phyloP scores from a whole-genome alignment of 2,888 invertebrate species.

The Sinodicranocentrus sp. region DNA sequence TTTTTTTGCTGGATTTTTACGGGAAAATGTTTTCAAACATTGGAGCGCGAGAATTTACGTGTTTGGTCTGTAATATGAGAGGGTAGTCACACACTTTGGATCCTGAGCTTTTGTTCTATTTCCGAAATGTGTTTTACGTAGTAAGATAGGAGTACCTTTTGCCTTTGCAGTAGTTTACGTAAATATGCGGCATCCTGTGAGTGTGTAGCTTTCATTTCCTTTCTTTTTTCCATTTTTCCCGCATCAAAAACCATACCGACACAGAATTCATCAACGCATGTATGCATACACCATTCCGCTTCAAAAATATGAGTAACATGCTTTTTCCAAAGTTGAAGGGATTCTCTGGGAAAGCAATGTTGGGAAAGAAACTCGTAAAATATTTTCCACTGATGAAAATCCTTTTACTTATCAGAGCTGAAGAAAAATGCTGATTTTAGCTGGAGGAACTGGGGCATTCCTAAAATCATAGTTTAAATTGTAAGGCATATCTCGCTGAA shows the following conservation, averaged over 20 bases:
- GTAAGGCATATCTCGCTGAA: neutral
- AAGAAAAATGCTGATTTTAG: constrained; percentile 29
- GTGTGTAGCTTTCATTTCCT: constrained; percentile 13
- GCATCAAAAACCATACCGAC: constrained; percentile 30
- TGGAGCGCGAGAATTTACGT: neutral
- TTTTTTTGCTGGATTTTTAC: constrained; percentile 8
- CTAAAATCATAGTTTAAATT: no score
- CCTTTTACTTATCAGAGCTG: constrained; percentile 36
- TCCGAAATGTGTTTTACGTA: no score
- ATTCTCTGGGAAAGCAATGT: neutral
- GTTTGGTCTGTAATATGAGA: constrained; percentile 14
- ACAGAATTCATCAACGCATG: constrained; percentile 38
- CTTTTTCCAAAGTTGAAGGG: neutral
- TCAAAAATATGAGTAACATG: neutral
- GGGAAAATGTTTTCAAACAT: neutral
- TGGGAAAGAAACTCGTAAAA: constrained; percentile 29
- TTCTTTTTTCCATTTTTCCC: constrained; percentile 29
- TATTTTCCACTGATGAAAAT: neutral
- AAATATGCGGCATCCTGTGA: no score
- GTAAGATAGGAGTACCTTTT: no score
- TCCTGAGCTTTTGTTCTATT: neutral
- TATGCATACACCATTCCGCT: neutral
- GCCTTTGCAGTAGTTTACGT: no score
- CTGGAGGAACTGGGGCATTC: no score
- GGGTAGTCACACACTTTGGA: neutral